Base-by-base conservation (phyloP, 2,888 invertebrate genomes). In the Brenthis ino region DNA sequence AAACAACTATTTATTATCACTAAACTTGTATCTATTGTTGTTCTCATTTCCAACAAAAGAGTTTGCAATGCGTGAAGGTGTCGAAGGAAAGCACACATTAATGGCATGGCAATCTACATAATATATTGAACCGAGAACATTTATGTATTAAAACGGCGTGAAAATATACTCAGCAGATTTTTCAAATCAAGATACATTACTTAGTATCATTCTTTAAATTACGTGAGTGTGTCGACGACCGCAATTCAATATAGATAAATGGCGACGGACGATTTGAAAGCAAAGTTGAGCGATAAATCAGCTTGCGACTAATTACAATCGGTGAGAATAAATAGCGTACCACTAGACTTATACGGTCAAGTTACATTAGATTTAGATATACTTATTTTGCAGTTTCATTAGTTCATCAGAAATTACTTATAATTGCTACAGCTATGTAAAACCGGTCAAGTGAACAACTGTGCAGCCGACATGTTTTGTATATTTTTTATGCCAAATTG, bases 231-330 rank as follows among this genome's bases (percentile, higher is more conserved):
- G 79, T 82, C 82, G 78, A 77, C 76, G 79, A 76, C 76, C 74
- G 75, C 74, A 69, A 72, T 76, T 68, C 76, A 72, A 74, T 73
- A 75, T 77, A 78, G 78, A 85, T 84, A 80, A 85, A 84, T 84
- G 76, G 77, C 75, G 70, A 79, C 75, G 75, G 80, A 81, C 80
- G 79, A 80, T 80, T 77, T 73, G 71, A 78, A 84, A 82, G 83
- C 83, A 83, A 85, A 84, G 80, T 84, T 80, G 80, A 73, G 70
- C 77, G 74, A 87, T 90, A 88, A 88, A 89, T 91, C 88, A 88
- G 76, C 76, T 75, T 79, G 82, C 77, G 79, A 78, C 82, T 89
- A 88, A 89, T 90, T 88, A 89, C 85, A 84, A 82, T 80, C 75
- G 76, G 78, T 79, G 77, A 76, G 75, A 77, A 76, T 81, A 76